phyloP scores from a whole-genome alignment of 2,797 vertebrate genomes.

The Urosaurus nigricauda region DNA sequence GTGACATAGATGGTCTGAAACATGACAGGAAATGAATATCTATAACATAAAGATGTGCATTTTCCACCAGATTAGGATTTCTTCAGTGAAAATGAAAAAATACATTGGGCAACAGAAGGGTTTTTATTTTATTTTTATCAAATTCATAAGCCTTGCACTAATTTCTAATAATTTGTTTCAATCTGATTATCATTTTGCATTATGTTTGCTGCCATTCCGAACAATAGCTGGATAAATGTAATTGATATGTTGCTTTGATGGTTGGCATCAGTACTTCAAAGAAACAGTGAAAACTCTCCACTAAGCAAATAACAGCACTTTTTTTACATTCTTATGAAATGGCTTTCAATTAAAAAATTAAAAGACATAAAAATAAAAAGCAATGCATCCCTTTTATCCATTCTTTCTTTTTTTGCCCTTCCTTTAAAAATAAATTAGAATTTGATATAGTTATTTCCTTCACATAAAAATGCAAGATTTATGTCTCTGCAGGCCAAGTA shows the following conservation, averaged over 20 bases:
- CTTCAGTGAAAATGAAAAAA: slow-evolving; percentile 43
- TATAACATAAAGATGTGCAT: slow-evolving; percentile 46
- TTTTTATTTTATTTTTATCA: slow-evolving; percentile 4
- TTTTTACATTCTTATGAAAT: slow-evolving; percentile 51
- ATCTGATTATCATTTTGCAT: slow-evolving; percentile 36
- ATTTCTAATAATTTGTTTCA: slow-evolving; percentile 55
- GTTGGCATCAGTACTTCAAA: slow-evolving; percentile 56
- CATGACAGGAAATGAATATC: slow-evolving; percentile 47
- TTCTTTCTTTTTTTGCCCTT: not conserved
- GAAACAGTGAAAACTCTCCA: slow-evolving; percentile 52
- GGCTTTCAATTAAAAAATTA: slow-evolving; percentile 62
- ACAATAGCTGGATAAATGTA: slow-evolving; percentile 7
- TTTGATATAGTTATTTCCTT: slow-evolving; percentile 41
- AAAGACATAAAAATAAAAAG: slow-evolving; percentile 52
- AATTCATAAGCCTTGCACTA: slow-evolving; percentile 3
- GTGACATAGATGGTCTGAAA: slow-evolving; percentile 44
- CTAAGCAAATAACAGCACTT: slow-evolving; percentile 54
- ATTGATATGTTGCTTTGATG: slow-evolving; percentile 42
- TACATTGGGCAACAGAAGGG: not conserved
- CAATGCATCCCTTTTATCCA: not conserved
- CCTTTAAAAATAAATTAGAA: slow-evolving; percentile 19
- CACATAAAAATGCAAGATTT: slow-evolving; percentile 55
- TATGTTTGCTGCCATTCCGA: slow-evolving; percentile 41
- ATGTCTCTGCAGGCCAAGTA: slow-evolving; percentile 52
- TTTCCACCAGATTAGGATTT: slow-evolving; percentile 56